Evolutionary conservation across 2,113 vertebrate genomes (phyloP).

Genomic region (Acrocephalus kingi): DNA sequence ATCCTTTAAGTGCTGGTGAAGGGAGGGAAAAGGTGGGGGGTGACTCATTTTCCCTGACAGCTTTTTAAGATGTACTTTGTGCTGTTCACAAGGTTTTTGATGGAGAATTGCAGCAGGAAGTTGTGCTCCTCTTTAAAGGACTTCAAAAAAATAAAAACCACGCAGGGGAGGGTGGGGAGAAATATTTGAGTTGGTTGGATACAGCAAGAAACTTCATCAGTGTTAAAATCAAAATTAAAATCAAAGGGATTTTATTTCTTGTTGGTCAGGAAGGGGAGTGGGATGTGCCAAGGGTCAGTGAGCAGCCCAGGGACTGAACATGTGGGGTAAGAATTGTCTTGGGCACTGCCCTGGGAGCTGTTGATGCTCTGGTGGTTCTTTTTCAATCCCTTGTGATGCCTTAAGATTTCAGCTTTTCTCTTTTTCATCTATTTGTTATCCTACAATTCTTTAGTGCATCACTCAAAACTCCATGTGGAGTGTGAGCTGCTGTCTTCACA

Average conservation of each 20-base stretch:
- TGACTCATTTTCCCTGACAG: not conserved
- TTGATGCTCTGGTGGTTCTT: not conserved
- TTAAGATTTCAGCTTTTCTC: fast-evolving
- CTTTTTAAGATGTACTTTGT: not conserved
- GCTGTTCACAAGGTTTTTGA: not conserved
- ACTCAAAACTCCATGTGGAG: fast-evolving
- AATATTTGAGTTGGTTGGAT: not conserved
- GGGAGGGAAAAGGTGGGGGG: not conserved
- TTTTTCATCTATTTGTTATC: not conserved
- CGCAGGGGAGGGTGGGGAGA: not conserved
- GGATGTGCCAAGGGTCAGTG: not conserved
- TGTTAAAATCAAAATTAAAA: not conserved
- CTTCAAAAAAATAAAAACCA: not conserved
- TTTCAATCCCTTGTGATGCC: not conserved
- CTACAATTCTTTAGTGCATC: not conserved
- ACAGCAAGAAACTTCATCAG: not conserved
- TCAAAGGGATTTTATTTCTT: not conserved
- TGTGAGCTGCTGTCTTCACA: not conserved
- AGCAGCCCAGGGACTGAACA: not conserved
- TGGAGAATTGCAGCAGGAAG: not conserved
- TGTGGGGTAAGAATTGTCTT: not conserved
- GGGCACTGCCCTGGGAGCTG: not conserved
- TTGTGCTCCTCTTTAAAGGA: not conserved
- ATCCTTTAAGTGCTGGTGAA: not conserved
- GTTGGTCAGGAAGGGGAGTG: not conserved